A percentile compares a stretch with the other conserved stretches of the same genome.
Evolutionary conservation across 2,888 invertebrate species (phyloP).

Genomic region (Hofmannophila pseudospretella): DNA sequence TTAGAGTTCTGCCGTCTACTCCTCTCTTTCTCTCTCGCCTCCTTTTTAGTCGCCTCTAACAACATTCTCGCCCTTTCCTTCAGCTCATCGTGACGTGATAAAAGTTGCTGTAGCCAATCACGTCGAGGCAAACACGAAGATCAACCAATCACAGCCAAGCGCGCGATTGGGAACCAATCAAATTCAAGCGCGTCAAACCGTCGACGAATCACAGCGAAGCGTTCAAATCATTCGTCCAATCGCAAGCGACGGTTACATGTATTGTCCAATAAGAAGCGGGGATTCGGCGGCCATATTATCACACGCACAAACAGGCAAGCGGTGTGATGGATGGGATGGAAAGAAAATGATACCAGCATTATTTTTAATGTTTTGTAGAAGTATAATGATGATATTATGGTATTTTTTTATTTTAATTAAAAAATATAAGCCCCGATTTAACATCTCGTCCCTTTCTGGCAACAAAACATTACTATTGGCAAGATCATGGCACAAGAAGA

Average conservation of each 20-base stretch:
- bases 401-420: too few relatives aligned
- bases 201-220: constrained; percentile 22
- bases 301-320: constrained; percentile 49
- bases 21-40: constrained; percentile 74
- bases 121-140: not conserved
- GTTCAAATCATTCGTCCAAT: constrained; percentile 31
- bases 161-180: constrained; percentile 20
- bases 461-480: too few relatives aligned
- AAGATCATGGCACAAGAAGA: too few relatives aligned
- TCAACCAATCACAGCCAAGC: constrained; percentile 21
- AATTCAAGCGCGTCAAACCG: constrained; percentile 10
- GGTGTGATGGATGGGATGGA: constrained; percentile 41
- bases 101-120: constrained; percentile 77
- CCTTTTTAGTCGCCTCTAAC: constrained; percentile 87
- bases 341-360: constrained; percentile 30
- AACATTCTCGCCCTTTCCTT: constrained; percentile 90
- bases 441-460: too few relatives aligned
- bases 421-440: too few relatives aligned
- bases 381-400: too few relatives aligned
- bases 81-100: constrained; percentile 89
- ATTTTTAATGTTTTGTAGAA: not conserved
- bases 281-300: constrained; percentile 26
- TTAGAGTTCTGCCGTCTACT: constrained; percentile 46
- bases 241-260: constrained; percentile 24
- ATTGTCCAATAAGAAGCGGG: constrained; percentile 33